Percentiles rank a stretch among this genome's conserved stretches.
Evolutionary conservation across 2,113 vertebrate genomes (phyloP).

Genomic region (Sturnus vulgaris): DNA sequence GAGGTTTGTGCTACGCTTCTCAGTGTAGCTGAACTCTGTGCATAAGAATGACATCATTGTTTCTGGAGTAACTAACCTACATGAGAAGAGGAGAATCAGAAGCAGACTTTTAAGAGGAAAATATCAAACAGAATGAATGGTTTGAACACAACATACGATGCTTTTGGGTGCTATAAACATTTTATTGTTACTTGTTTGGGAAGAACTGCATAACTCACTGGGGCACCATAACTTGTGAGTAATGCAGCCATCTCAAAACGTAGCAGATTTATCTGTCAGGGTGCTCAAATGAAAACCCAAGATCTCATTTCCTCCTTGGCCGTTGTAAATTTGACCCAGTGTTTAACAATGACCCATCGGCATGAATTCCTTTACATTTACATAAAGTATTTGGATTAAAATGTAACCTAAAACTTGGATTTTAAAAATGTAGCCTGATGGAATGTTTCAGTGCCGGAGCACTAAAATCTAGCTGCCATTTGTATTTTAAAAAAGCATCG

Average conservation of each 20-base stretch:
- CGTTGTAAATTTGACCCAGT: not conserved
- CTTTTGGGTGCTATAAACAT: slow-evolving; percentile 37
- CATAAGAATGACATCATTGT: slow-evolving; percentile 29
- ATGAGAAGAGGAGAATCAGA: not conserved
- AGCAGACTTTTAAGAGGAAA: slow-evolving; percentile 35
- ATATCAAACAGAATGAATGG: slow-evolving; percentile 44
- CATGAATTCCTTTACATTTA: not conserved
- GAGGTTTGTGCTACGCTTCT: not conserved
- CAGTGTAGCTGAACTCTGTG: not conserved
- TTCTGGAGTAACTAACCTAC: not conserved
- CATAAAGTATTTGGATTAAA: not conserved
- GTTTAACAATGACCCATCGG: not conserved
- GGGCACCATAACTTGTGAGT: slow-evolving; percentile 21
- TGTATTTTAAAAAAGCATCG: not conserved
- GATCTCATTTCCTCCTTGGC: slow-evolving; percentile 7
- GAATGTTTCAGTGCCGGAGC: not conserved
- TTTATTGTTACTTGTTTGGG: slow-evolving; percentile 48
- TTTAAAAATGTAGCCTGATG: not conserved
- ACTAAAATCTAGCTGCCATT: not conserved
- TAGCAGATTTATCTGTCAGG: slow-evolving; percentile 24
- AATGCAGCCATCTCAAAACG: slow-evolving; percentile 23
- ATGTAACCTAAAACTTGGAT: not conserved
- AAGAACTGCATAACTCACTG: slow-evolving; percentile 31
- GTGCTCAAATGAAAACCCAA: slow-evolving; percentile 12
- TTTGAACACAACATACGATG: not conserved